Base-by-base conservation (phyloP, 1,140 invertebrate species). In the Drosophila insularis region DNA sequence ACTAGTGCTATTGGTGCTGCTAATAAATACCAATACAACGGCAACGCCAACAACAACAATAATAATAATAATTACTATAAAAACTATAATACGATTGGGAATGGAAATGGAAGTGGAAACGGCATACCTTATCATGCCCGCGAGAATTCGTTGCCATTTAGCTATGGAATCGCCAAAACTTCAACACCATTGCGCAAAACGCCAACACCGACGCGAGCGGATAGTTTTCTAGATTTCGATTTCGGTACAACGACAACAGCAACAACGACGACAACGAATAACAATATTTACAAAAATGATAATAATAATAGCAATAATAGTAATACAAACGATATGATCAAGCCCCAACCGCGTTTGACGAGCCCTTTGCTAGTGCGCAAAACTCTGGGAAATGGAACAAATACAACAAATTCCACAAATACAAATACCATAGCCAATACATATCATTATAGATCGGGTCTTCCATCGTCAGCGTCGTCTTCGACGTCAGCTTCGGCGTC, bases 81-180 rank as follows among this genome's bases (percentile, higher is more conserved):
- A 68, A 86, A 65, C 56, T 69, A 71, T 69, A 87, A 78, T 77
- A 64, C 56, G 71, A 78, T 78, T 76, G 78, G 74, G 10, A 74
- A 67, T 66, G 69, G 74, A n/a, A 85, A 73, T 66, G 79, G 60
- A 7, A 82, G 71, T 74, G 78, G 64, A 46, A 75, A 84, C 62
- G 72, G 81, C 32, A 95, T 96, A 71, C 96, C 96, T 6, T 97
- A 97, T 92, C 96, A 97, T 93, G 95, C 96, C 37, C 92, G 96
- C 58, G 94, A 95, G 78, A 95, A 96, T 80, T 95, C 95, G 63
- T 93, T 95, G 69, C 96, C 96, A n/a, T 97, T 97, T 89, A 95
- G 95, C 53, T 97, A 97, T 92, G 95, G 95, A 56, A 91, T 90
- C 55, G 86, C 74, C 73, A 91, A 87, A 75, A 75, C 90, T 17